These are phyloP conservation scores for Acanthurus tractus DNA, from an alignment of 2,797 vertebrate genomes.

Conservation along the genomic window DNA sequence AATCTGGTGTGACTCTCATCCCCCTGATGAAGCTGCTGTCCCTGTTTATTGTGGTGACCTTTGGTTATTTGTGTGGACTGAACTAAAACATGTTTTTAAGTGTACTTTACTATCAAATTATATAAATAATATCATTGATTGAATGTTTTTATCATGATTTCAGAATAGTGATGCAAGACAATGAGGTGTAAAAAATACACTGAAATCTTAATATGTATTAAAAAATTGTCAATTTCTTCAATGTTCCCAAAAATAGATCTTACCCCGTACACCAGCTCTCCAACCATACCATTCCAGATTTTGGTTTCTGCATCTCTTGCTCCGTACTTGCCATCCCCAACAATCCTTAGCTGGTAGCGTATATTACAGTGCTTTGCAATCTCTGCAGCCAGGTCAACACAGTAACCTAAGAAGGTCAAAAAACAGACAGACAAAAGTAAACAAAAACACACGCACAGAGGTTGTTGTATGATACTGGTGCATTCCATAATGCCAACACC, in stretches of 20 bases:
- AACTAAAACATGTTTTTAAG: too few relatives aligned
- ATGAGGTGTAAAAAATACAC: background rate
- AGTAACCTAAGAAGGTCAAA: conserved; percentile 83
- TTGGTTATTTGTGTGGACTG: too few relatives aligned
- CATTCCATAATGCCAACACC: too few relatives aligned
- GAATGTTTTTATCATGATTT: background rate
- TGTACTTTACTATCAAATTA: too few relatives aligned
- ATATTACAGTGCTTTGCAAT: conserved; percentile 98
- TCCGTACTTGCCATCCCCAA: conserved; percentile 97
- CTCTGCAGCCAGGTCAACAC: conserved; percentile 96
- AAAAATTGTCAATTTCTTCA: background rate
- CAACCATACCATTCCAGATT: conserved; percentile 99
- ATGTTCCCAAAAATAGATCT: conserved; percentile 63
- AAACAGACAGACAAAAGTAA: too few relatives aligned
- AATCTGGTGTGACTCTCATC: background rate
- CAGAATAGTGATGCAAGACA: background rate
- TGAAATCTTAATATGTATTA: background rate
- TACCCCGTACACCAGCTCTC: conserved; percentile 98
- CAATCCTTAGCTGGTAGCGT: conserved; percentile 96
- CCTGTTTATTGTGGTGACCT: too few relatives aligned
- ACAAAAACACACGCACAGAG: too few relatives aligned
- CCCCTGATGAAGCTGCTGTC: too few relatives aligned
- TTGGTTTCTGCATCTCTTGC: conserved; percentile 98
- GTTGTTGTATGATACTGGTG: too few relatives aligned
- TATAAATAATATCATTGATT: too few relatives aligned